Evolutionary conservation across 2,888 invertebrate genomes (phyloP).

Genomic region (Epirrhoe tristata): DNA sequence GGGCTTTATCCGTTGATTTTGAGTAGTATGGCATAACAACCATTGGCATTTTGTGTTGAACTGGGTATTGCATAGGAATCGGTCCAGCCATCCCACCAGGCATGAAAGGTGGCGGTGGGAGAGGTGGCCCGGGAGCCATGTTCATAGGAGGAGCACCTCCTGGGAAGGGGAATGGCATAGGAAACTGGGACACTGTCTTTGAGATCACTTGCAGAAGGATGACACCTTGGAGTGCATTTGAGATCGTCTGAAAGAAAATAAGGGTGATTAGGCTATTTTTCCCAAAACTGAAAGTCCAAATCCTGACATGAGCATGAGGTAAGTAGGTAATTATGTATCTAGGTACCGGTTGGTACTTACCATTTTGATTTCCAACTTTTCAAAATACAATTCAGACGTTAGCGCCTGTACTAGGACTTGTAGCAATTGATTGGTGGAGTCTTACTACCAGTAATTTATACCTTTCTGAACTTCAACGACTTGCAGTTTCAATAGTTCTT

Average conservation of each 20-base stretch:
- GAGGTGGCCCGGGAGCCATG: constrained; percentile 46
- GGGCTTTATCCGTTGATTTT: constrained; percentile 50
- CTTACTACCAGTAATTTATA: constrained; percentile 14
- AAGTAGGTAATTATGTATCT: no score
- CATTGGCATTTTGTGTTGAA: constrained; percentile 62
- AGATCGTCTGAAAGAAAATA: constrained; percentile 34
- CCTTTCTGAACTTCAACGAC: constrained; percentile 7
- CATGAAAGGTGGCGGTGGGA: constrained; percentile 47
- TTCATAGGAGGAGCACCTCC: constrained; percentile 37
- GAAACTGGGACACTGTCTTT: constrained; percentile 33
- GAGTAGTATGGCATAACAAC: constrained; percentile 73
- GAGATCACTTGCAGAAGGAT: constrained; percentile 36
- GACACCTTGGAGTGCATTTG: constrained; percentile 27
- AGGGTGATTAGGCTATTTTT: background rate
- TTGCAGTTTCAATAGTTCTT: constrained; percentile 11
- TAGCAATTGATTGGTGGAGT: constrained; percentile 15
- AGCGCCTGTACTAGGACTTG: constrained; percentile 8
- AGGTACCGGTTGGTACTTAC: constrained; percentile 18
- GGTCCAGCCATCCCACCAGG: constrained; percentile 25
- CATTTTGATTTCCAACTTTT: constrained; percentile 12
- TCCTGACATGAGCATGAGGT: no score
- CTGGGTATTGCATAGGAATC: constrained; percentile 50
- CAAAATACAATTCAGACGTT: constrained; percentile 3
- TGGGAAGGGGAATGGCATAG: constrained; percentile 34
- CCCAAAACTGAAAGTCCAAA: no score